These are phyloP conservation scores for Pyrocoelia pectoralis DNA, from an alignment of 2,888 invertebrate species.

Conservation along the genomic window DNA sequence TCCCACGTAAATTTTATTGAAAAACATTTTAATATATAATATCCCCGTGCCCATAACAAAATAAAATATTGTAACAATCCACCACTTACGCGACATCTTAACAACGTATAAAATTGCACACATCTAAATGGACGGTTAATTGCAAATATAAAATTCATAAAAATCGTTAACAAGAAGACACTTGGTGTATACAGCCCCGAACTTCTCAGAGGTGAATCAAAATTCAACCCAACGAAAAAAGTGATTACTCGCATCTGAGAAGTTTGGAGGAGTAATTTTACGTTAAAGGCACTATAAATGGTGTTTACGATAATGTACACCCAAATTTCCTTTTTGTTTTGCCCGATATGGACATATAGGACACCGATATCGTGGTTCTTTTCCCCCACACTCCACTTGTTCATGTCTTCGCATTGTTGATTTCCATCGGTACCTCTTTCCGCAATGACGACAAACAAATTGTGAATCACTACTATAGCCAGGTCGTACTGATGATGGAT, in stretches of 20 bases:
- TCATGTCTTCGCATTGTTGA: slow-evolving; percentile 86
- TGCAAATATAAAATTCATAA: too few relatives aligned
- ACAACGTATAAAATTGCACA: neutral
- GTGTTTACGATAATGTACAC: slow-evolving; percentile 82
- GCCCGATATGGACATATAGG: slow-evolving; percentile 83
- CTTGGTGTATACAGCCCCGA: neutral
- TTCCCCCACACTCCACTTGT: slow-evolving; percentile 83
- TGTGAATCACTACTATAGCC: slow-evolving; percentile 61
- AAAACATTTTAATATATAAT: neutral
- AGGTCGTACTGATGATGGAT: slow-evolving; percentile 39
- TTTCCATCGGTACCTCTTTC: slow-evolving; percentile 87
- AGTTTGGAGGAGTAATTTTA: neutral
- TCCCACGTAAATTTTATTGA: too few relatives aligned
- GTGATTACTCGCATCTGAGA: too few relatives aligned
- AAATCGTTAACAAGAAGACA: too few relatives aligned
- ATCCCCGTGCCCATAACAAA: neutral
- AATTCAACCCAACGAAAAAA: too few relatives aligned
- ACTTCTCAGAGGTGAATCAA: too few relatives aligned
- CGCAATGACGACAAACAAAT: slow-evolving; percentile 81
- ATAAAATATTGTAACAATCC: neutral
- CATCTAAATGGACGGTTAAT: slow-evolving; percentile 59
- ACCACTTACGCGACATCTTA: neutral
- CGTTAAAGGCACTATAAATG: slow-evolving; percentile 57
- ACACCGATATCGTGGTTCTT: slow-evolving; percentile 82
- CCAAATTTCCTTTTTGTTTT: slow-evolving; percentile 82